Percentiles rank a stretch among this genome's conserved stretches.
Conservation (phyloP, 64 coral and sea anemone species). For the Cladopsammia gracilis region DNA sequence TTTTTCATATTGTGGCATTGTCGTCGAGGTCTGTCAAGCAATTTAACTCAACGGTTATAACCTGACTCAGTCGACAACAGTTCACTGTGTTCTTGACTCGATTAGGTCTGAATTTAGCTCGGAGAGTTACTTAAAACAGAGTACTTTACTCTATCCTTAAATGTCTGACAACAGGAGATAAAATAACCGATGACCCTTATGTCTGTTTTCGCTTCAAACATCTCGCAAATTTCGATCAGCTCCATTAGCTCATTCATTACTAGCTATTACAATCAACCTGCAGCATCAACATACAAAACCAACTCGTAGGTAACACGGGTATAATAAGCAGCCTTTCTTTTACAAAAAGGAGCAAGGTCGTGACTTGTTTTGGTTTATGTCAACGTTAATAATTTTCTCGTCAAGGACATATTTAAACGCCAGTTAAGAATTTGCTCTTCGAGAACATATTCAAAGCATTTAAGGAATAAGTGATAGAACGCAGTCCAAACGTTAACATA, state of each 20-base stretch:
- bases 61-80: background rate
- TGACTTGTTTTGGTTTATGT: background rate
- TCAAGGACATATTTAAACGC: background rate
- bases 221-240: background rate
- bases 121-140: background rate
- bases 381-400: background rate
- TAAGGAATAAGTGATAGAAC: conserved; percentile 28
- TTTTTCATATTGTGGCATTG: background rate
- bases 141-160: background rate
- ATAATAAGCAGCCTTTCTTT: no score
- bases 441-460: background rate
- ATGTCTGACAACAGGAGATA: background rate
- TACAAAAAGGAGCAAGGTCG: no score
- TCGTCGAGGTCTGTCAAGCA: background rate
- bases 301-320: no score
- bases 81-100: background rate
- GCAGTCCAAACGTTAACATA: background rate
- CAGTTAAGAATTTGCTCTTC: background rate
- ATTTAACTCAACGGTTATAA: background rate
- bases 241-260: conserved; percentile 12
- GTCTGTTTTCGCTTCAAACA: conserved; percentile 26
- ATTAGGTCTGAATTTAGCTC: background rate
- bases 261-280: no score
- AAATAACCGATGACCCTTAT: background rate
- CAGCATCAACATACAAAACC: no score